Conservation (phyloP, 2,888 invertebrate genomes). For the Agriopis leucophaearia region DNA sequence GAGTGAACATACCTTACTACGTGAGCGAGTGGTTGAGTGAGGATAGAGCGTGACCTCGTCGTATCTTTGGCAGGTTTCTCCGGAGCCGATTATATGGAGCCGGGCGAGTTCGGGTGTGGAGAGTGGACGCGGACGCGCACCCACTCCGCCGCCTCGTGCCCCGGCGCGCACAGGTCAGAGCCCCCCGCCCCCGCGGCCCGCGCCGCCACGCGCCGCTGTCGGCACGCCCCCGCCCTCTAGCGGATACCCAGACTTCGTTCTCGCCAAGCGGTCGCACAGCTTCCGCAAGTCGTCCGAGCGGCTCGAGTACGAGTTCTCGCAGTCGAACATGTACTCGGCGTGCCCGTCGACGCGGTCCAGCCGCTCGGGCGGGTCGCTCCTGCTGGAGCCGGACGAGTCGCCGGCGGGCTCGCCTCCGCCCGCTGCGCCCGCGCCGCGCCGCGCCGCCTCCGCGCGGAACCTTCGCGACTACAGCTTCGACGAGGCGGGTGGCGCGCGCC, state of each 20-base stretch:
- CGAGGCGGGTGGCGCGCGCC: conserved; percentile 88
- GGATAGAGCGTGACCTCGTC: conserved; percentile 6
- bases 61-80: conserved; percentile 68
- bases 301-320: conserved; percentile 86
- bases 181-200: conserved; percentile 57
- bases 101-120: conserved; percentile 75
- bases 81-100: conserved; percentile 84
- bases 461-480: conserved; percentile 92
- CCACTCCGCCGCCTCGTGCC: conserved; percentile 83
- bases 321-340: conserved; percentile 86
- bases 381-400: conserved; percentile 62
- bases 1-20: conserved; percentile 42
- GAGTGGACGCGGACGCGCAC: conserved; percentile 79
- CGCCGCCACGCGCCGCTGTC: conserved; percentile 49
- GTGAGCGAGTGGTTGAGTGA: background rate
- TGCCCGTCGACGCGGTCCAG: conserved; percentile 75
- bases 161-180: conserved; percentile 60
- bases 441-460: conserved; percentile 92
- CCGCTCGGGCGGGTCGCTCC: conserved; percentile 66
- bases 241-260: conserved; percentile 80
- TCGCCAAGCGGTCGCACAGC: conserved; percentile 78
- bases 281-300: conserved; percentile 79
- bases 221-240: conserved; percentile 70
- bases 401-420: conserved; percentile 39
- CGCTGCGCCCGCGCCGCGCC: conserved; percentile 60